Evolutionary conservation across 2,797 vertebrate genomes (phyloP), one percentile per base, ranked within the genome.

Genomic region (Falco cherrug): DNA sequence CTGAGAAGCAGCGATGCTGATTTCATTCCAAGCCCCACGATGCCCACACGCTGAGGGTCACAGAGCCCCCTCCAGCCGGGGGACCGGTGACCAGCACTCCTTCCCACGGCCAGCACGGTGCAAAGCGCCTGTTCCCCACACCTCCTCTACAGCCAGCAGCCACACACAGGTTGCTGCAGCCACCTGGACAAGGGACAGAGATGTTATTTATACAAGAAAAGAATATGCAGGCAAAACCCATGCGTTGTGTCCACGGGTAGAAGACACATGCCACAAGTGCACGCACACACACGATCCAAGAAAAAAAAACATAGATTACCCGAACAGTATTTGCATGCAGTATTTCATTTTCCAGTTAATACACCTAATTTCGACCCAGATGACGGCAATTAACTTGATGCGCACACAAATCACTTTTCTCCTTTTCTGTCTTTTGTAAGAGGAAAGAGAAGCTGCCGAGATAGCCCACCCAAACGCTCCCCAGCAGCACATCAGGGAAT

Each of bases 361-460:
- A 0, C n/a, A n/a, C 39, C 47, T 43, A 31, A n/a, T 17, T 51
- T n/a, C 59, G 68, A 82, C 39, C 57, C 67, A 76, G 86, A 93
- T 19, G 39, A 95, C 94, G 88, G 73, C 87, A 82, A 86, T 37
- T 67, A 84, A 88, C 61, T 56, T n/a, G 61, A 94, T 74, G 48
- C 33, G n/a, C 87, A 87, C n/a, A 31, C 39, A 77, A 61, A 69
- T 73, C 54, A 86, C 68, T 87, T 31, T 33, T 20, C 43, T 25
- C 37, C 33, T 70, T 56, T 61, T 67, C 69, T 20, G 59, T 76
- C 54, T 67, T 53, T 64, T 6, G 5, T 9, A 48, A 87, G 89
- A 61, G 35, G 25, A 59, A 88, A 71, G 78, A 8, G 74, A 24
- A 83, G 82, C 84, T 29, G 75, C 78, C 0, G 19, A 43, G 45